Evolutionary conservation across 2,797 vertebrate genomes (phyloP).

Genomic region (Rhodeus uyekii): DNA sequence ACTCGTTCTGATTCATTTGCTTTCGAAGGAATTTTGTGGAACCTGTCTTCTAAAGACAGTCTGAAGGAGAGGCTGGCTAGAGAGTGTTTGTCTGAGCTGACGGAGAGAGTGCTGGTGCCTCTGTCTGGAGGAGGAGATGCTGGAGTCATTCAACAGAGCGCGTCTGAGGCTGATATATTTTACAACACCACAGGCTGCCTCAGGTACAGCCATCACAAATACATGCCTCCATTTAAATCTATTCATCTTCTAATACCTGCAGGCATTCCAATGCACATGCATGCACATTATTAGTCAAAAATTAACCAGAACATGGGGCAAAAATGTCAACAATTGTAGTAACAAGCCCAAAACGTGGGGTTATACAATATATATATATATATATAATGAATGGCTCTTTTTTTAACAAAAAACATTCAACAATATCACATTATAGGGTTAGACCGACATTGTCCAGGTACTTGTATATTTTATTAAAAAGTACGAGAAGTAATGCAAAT

Average conservation of each 20-base stretch:
- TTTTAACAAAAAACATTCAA: neutral
- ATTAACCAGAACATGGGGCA: neutral
- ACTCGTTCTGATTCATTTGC: no score
- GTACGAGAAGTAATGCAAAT: no score
- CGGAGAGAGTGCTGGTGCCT: conserved; percentile 85
- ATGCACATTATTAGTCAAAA: neutral
- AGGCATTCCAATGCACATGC: neutral
- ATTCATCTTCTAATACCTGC: neutral
- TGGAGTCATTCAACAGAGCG: conserved; percentile 80
- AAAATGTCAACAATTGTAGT: neutral
- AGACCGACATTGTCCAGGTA: neutral
- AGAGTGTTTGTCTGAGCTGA: conserved; percentile 86
- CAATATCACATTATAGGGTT: neutral
- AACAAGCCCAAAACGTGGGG: neutral
- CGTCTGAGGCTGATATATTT: conserved; percentile 89
- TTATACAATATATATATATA: neutral
- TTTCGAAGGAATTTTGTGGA: conserved; percentile 98
- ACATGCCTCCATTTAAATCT: neutral
- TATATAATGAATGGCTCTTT: neutral
- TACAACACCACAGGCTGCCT: conserved; percentile 93
- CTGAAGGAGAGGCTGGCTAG: conserved; percentile 90
- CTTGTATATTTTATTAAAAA: no score
- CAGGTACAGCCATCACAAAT: conserved; percentile 75
- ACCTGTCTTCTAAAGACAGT: conserved; percentile 94
- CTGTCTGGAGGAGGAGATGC: conserved; percentile 73